These are phyloP conservation scores for Chromoteleia sp. DNA, from an alignment of 2,888 invertebrate genomes.

Conservation along the genomic window DNA sequence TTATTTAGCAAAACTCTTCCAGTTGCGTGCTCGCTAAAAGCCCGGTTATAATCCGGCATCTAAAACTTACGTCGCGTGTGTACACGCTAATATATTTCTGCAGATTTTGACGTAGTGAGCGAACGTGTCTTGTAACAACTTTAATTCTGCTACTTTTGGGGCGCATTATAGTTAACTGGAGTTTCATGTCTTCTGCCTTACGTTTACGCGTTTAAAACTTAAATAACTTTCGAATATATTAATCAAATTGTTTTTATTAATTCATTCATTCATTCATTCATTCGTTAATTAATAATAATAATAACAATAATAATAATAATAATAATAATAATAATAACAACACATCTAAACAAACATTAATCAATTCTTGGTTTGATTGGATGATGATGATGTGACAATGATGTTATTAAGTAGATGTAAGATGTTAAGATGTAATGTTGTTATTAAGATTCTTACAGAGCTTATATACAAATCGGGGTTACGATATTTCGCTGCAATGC, in stretches of 20 bases:
- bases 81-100: conserved; percentile 32
- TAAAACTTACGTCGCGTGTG: conserved; percentile 31
- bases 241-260: conserved; percentile 2
- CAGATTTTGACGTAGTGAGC: conserved; percentile 32
- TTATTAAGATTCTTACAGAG: too few species aligned
- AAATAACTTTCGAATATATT: background rate
- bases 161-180: conserved; percentile 10
- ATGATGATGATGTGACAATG: too few species aligned
- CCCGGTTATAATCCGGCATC: conserved; percentile 31
- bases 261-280: too few species aligned
- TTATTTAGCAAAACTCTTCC: conserved; percentile 57
- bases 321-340: too few species aligned
- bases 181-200: background rate
- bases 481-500: too few species aligned
- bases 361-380: too few species aligned
- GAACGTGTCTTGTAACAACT: conserved; percentile 28
- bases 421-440: too few species aligned
- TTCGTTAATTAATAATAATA: too few species aligned
- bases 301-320: too few species aligned
- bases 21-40: conserved; percentile 39
- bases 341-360: too few species aligned
- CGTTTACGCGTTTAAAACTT: conserved; percentile 3
- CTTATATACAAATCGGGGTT: too few species aligned
- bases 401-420: too few species aligned
- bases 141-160: conserved; percentile 16